A percentile compares a stretch with the other conserved stretches of the same genome.
These are phyloP conservation scores for Haemorhous mexicanus DNA, from an alignment of 2,113 vertebrate genomes.

Conservation along the genomic window DNA sequence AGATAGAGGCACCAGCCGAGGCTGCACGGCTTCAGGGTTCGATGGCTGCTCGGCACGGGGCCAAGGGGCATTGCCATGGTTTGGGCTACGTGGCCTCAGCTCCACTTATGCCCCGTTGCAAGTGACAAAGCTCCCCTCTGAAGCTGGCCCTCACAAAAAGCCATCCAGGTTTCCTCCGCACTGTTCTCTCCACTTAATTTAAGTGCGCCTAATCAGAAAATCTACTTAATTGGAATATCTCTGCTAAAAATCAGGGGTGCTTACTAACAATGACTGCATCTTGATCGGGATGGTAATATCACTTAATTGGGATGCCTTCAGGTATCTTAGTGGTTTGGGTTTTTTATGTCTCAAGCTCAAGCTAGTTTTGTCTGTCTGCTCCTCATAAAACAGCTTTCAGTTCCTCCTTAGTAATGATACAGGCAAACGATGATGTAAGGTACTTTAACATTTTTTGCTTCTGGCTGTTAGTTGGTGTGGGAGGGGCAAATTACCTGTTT, in stretches of 20 bases:
- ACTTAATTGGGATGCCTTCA: constrained; percentile 68
- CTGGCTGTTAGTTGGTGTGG: constrained; percentile 60
- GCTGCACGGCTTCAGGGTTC: background rate
- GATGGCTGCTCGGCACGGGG: background rate
- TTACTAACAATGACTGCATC: constrained; percentile 68
- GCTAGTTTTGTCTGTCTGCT: constrained; percentile 65
- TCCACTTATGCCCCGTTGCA: background rate
- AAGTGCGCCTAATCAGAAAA: constrained; percentile 45
- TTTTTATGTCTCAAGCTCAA: constrained; percentile 61
- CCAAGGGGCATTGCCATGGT: background rate
- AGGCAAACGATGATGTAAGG: constrained; percentile 62
- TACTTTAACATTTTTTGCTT: constrained; percentile 58
- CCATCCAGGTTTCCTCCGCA: background rate
- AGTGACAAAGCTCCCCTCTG: background rate
- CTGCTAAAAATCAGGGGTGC: constrained; percentile 34
- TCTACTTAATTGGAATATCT: constrained; percentile 65
- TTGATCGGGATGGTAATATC: constrained; percentile 67
- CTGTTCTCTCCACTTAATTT: constrained; percentile 26
- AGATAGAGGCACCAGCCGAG: rapidly evolving
- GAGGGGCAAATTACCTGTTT: constrained; percentile 63
- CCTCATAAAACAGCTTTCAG: constrained; percentile 64
- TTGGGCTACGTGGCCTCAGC: rapidly evolving
- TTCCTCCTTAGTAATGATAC: constrained; percentile 64
- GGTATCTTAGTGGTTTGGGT: constrained; percentile 59
- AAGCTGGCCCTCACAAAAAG: background rate